Evolutionary conservation across 2,113 vertebrate species (phyloP).

Genomic region (Cyprinodon tularosa): DNA sequence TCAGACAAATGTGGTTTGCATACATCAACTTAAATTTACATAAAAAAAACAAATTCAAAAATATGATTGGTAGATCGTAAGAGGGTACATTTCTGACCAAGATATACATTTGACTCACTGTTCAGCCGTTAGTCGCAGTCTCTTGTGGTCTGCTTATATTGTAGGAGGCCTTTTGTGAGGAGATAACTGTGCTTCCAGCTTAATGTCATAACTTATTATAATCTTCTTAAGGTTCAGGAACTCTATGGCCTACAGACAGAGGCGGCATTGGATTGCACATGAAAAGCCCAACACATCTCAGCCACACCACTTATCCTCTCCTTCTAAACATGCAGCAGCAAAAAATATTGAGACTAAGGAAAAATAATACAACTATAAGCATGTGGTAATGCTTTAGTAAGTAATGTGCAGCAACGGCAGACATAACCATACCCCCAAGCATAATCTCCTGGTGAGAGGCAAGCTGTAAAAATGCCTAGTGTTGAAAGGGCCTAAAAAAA

Average conservation of each 20-base stretch:
- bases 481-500: conserved; percentile 17
- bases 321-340: neutral
- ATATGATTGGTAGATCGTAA: too few relatives aligned
- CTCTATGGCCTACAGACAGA: conserved; percentile 71
- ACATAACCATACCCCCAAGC: neutral
- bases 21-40: too few relatives aligned
- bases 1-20: too few relatives aligned
- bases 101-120: neutral
- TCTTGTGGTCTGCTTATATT: conserved; percentile 34
- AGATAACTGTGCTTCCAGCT: conserved; percentile 55
- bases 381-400: neutral
- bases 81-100: too few relatives aligned
- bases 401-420: conserved; percentile 4
- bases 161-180: conserved; percentile 12
- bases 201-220: conserved; percentile 68
- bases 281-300: conserved; percentile 13
- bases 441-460: conserved; percentile 36
- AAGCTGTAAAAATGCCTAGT: conserved; percentile 24
- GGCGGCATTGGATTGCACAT: conserved; percentile 25
- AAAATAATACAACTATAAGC: conserved; percentile 6
- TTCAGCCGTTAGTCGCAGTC: neutral
- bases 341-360: conserved; percentile 5
- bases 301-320: conserved; percentile 3
- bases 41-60: too few relatives aligned
- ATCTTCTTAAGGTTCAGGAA: conserved; percentile 67